phyloP scores from a whole-genome alignment of 2,797 vertebrate genomes.

The Peromyscus attwateri region DNA sequence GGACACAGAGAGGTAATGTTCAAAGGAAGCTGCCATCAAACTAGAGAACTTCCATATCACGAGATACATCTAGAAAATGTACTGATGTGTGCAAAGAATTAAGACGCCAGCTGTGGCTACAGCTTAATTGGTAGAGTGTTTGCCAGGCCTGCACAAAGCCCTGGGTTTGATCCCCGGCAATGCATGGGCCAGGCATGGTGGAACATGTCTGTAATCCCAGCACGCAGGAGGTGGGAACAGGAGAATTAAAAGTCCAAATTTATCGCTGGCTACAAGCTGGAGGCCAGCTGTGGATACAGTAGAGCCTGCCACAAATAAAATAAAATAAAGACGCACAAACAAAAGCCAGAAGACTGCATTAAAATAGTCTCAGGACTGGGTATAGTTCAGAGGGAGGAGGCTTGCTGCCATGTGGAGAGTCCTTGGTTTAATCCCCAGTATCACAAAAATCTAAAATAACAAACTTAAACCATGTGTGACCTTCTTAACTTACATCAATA shows the following conservation, averaged over 20 bases:
- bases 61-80: not conserved
- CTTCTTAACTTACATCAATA: not conserved
- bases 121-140: not conserved
- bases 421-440: not conserved
- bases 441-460: not conserved
- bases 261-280: not conserved
- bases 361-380: not conserved
- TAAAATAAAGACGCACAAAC: not conserved
- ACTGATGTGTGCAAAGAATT: not conserved
- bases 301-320: not conserved
- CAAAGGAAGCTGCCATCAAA: not conserved
- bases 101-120: not conserved
- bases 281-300: not conserved
- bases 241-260: not conserved
- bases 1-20: not conserved
- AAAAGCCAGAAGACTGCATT: not conserved
- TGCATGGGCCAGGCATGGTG: too few species aligned
- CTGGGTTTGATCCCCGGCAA: not conserved
- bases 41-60: not conserved
- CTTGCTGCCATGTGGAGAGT: not conserved
- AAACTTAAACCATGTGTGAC: not conserved
- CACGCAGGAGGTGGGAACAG: not conserved
- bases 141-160: not conserved
- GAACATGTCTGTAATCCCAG: not conserved
- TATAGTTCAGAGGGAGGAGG: not conserved